Evolutionary conservation across 2,888 invertebrate species (phyloP), one percentile per base, ranked within the genome.

Genomic region (Yponomeuta sedellus): DNA sequence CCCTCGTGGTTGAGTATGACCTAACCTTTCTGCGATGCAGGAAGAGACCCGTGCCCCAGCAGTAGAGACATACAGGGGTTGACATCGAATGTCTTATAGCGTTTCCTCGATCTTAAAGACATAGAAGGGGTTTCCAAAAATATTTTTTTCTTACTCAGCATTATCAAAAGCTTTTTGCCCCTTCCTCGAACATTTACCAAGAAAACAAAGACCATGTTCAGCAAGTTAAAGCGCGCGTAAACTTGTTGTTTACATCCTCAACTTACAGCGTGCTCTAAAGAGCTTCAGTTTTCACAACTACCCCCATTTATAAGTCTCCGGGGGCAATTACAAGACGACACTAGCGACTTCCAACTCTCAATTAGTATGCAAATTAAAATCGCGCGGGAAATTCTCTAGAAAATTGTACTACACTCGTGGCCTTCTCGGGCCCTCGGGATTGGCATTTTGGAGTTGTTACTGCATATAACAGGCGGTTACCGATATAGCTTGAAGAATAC

Each of bases 301-400:
- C 66, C 64, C 68, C 66, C 67, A 65, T 69, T 69, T 69, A 67
- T 69, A 69, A 67, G 67, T 69, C 69, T 65, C 67, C 62, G 65
- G 61, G 25, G 22, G 65, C 67, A 69, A 69, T 69, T 69, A 69
- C 67, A 66, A 68, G 68, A 67, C 67, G 67, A 67, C 67, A 69
- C 40, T 63, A 20, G 61, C 65, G 67, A 62, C 34, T 19, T 34
- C 62, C 19, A 25, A 25, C 66, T 68, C 67, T 66, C 68, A 67
- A 69, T 69, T 69, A 69, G 68, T 66, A 69, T 68, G 69, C 67
- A 68, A 69, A 69, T 69, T 69, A 64, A 66, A 65, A 67, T 68
- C 65, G 62, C 52, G 65, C 39, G 25, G 28, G 66, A 66, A 66
- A 67, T 68, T 68, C 66, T 65, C 61, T 28, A 28, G 64, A 67